These are phyloP conservation scores for Euura lappo DNA, from an alignment of 1,140 invertebrate species.

Conservation along the genomic window DNA sequence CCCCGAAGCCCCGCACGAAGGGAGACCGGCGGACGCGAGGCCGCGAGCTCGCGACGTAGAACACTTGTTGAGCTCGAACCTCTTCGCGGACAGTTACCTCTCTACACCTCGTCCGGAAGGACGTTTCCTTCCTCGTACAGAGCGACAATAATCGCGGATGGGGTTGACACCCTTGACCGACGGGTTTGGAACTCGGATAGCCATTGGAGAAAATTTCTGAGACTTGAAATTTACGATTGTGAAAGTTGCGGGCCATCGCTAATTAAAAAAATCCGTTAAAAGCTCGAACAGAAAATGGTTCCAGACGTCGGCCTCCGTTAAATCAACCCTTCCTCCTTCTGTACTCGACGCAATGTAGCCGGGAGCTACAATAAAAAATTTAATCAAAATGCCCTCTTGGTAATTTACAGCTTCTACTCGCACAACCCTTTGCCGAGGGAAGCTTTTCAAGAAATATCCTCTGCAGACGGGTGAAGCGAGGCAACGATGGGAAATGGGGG, in stretches of 20 bases:
- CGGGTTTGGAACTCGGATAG: too few relatives aligned
- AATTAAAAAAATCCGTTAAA: background rate
- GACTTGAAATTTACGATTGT: too few relatives aligned
- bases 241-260: too few relatives aligned
- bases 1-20: conserved; percentile 7
- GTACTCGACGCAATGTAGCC: background rate
- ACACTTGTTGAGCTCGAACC: conserved; percentile 47
- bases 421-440: conserved; percentile 47
- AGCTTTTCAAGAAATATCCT: conserved; percentile 15
- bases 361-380: conserved; percentile 59
- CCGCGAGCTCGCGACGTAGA: conserved; percentile 31
- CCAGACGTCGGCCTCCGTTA: background rate
- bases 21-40: conserved; percentile 15
- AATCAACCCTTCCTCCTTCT: background rate
- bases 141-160: too few relatives aligned
- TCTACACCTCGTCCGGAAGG: too few relatives aligned
- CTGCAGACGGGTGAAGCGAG: conserved; percentile 16
- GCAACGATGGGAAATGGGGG: conserved; percentile 16
- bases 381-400: conserved; percentile 62
- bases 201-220: too few relatives aligned
- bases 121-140: too few relatives aligned
- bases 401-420: conserved; percentile 53
- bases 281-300: background rate
- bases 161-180: too few relatives aligned
- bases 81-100: too few relatives aligned